Conservation (phyloP, 2,113 vertebrate genomes). For the Halcyon senegalensis region DNA sequence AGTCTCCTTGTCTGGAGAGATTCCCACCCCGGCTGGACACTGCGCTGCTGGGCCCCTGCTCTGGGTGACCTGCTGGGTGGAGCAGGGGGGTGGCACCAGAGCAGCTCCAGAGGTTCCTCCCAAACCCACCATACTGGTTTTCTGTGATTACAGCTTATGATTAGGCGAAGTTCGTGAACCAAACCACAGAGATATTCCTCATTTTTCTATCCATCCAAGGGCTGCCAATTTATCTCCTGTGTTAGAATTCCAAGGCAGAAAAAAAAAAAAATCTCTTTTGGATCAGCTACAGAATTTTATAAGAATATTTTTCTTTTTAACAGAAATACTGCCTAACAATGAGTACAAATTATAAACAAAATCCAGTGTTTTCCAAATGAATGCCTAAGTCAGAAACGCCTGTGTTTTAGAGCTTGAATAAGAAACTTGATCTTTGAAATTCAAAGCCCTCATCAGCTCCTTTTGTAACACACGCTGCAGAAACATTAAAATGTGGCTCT, state of each 20-base stretch:
- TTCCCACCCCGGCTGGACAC: too few relatives aligned
- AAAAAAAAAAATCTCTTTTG: background rate
- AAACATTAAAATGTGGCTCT: background rate
- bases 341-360: background rate
- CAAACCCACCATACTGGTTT: too few relatives aligned
- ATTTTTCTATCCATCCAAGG: background rate
- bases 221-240: background rate
- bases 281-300: background rate
- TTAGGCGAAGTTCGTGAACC: background rate
- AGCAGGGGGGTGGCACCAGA: too few relatives aligned
- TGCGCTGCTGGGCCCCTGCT: too few relatives aligned
- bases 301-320: background rate
- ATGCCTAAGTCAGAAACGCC: background rate
- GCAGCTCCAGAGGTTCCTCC: too few relatives aligned
- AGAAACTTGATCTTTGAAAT: background rate
- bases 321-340: background rate
- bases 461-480: background rate
- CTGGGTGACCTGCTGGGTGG: too few relatives aligned
- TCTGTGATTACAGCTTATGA: background rate
- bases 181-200: background rate
- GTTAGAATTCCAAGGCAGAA: background rate
- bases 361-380: background rate
- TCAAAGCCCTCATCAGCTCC: background rate
- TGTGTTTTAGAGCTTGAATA: background rate
- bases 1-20: too few relatives aligned